Evolutionary conservation across 2,113 vertebrate species (phyloP), one percentile per base, ranked within the genome.

Genomic region (Dendrocopos noguchii): DNA sequence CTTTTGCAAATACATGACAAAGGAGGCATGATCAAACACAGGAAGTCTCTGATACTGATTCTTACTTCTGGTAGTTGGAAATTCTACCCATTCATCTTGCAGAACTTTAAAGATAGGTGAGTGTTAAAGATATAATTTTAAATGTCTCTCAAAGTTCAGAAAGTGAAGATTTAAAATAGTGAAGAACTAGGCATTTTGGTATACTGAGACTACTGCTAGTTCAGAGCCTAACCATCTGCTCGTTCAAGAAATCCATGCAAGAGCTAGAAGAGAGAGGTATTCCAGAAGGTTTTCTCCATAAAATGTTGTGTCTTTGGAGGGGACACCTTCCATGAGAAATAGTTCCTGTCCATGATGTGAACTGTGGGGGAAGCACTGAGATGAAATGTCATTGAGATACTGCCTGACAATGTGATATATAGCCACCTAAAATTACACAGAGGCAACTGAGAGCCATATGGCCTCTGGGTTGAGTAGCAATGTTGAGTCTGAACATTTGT

Each of bases 401-500:
- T 3, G 3, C 27, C 64, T 90, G 80, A 42, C 50, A 7, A 6
- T 27, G 24, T 70, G 80, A 90, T 56, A 12, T 4, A 86, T 64
- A 74, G 65, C 29, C 36, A 42, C 60, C 55, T 80, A 63, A 79
- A 85, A 73, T 77, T 91, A 50, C 28, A 34, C 21, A 55, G 56
- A 42, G 52, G 50, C 18, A 36, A 53, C 53, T 24, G 52, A 73
- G 46, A 76, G 39, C 75, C 50, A 16, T 15, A 11, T 31, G 42
- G 72, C 29, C 42, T 67, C 60, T 9, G 4, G 46, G 52, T 60
- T 83, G 46, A 80, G 28, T 3, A 73, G 20, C 27, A 53, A 15
- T 59, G 50, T 50, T 0, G 0, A 55, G 18, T 52, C 11, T 59
- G 60, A 79, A 53, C 10, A 9, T 64, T 53, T 2, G 6, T 14